phyloP scores from a whole-genome alignment of 2,888 invertebrate genomes.

The Agonopterix alstromeriana region DNA sequence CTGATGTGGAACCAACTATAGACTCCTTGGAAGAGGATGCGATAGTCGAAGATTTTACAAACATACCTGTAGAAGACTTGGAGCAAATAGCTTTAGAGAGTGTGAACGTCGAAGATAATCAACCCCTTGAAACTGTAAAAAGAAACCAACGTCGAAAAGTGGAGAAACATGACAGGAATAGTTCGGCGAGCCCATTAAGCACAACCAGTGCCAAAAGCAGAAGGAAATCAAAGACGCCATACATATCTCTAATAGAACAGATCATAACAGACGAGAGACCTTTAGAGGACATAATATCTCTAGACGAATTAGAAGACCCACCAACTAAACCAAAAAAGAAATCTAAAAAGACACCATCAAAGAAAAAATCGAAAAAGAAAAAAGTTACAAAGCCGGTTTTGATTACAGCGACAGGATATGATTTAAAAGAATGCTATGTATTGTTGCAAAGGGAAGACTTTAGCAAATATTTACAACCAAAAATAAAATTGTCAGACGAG shows the following conservation, averaged over 20 bases:
- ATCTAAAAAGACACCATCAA: constrained; percentile 5
- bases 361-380: constrained; percentile 8
- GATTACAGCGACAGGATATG: constrained; percentile 9
- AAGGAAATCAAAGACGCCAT: constrained; percentile 38
- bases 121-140: constrained; percentile 20
- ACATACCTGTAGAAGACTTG: constrained; percentile 58
- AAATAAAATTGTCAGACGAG: constrained; percentile 1
- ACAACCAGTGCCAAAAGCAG: constrained; percentile 7
- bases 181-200: constrained; percentile 38
- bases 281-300: constrained; percentile 58
- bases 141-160: constrained; percentile 28
- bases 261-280: constrained; percentile 62
- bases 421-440: constrained; percentile 49
- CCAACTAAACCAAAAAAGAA: constrained; percentile 18
- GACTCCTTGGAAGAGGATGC: constrained; percentile 32
- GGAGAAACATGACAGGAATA: constrained; percentile 24
- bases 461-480: constrained; percentile 24
- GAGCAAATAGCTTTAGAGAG: constrained; percentile 57
- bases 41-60: constrained; percentile 57
- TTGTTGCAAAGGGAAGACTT: constrained; percentile 40
- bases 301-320: constrained; percentile 48
- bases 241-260: constrained; percentile 62
- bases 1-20: constrained; percentile 18
- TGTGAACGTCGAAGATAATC: constrained; percentile 27
- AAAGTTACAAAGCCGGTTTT: not conserved